Evolutionary conservation across 2,888 invertebrate species (phyloP).

Genomic region (Dryococelus australis): DNA sequence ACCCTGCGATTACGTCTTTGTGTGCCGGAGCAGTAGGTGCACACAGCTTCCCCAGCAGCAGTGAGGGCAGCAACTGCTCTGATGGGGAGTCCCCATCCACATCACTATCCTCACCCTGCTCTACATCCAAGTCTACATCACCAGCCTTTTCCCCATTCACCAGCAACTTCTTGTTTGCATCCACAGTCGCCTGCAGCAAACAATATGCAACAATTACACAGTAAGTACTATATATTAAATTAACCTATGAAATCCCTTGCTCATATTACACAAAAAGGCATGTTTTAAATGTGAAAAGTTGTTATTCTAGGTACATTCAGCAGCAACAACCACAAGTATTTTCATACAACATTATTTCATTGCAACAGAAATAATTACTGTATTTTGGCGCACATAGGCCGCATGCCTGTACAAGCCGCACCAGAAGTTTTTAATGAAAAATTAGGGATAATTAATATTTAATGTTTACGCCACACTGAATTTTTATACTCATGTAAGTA

Average conservation of each 20-base stretch:
- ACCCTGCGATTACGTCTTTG: slow-evolving; percentile 63
- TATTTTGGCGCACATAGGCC: too few species aligned
- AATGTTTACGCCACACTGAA: too few species aligned
- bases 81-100: slow-evolving; percentile 47
- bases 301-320: too few species aligned
- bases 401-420: too few species aligned
- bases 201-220: neutral
- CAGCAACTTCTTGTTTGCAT: slow-evolving; percentile 11
- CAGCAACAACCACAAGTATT: too few species aligned
- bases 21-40: slow-evolving; percentile 33
- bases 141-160: slow-evolving; percentile 29
- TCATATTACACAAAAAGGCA: too few species aligned
- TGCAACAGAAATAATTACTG: too few species aligned
- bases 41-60: slow-evolving; percentile 41
- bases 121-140: slow-evolving; percentile 66
- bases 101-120: slow-evolving; percentile 64
- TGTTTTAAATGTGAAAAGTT: too few species aligned
- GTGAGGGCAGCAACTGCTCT: slow-evolving; percentile 40
- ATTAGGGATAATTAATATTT: too few species aligned
- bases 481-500: too few species aligned
- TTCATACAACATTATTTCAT: too few species aligned
- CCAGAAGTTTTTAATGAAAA: too few species aligned
- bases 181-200: slow-evolving; percentile 31
- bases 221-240: neutral
- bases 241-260: neutral